Evolutionary conservation across 2,797 vertebrate species (phyloP), one percentile per base, ranked within the genome.

Genomic region (Vipera latastei): DNA sequence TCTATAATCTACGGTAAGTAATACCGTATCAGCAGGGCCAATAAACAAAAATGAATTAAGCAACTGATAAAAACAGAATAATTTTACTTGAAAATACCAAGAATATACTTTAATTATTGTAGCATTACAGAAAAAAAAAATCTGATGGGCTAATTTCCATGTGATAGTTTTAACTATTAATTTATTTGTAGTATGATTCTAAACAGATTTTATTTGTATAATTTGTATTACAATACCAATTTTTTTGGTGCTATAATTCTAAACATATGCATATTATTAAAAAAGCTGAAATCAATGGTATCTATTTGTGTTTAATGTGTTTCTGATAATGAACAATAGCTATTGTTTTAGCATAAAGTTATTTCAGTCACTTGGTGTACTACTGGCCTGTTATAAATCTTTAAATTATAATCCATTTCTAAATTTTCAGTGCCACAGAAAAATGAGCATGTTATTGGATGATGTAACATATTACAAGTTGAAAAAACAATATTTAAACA

Each of bases 401-500:
- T 91, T 88, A 88, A 44, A 28, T n/a, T 55, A 60, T 7, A 55
- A 20, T 14, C 9, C 1, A 91, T 57, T 32, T 92, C 48, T 57
- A 86, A 90, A 91, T 63, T 88, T 61, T 87, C 73, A 59, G 91
- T 69, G 38, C 14, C 32, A 88, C 20, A 83, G 51, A 89, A 89
- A 89, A 89, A 89, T 7, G 38, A 88, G n/a, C 8, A 38, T 60
- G 78, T 57, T 88, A 83, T 18, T 86, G 65, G 32, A 38, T 56
- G 32, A 26, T 83, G 28, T 92, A 92, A 86, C 91, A 93, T 12
- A 93, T 20, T 61, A 32, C 7, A 55, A 48, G 18, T 2, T 56
- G 94, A 9, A 44, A 93, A 95, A 95, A 56, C 18, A 92, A 87
- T 1, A 93, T 60, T 63, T 93, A 69, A 95, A 93, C 22, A 91